Evolutionary conservation across 2,797 vertebrate species (phyloP), one percentile per base, ranked within the genome.

Genomic region (Austrolebias charrua): DNA sequence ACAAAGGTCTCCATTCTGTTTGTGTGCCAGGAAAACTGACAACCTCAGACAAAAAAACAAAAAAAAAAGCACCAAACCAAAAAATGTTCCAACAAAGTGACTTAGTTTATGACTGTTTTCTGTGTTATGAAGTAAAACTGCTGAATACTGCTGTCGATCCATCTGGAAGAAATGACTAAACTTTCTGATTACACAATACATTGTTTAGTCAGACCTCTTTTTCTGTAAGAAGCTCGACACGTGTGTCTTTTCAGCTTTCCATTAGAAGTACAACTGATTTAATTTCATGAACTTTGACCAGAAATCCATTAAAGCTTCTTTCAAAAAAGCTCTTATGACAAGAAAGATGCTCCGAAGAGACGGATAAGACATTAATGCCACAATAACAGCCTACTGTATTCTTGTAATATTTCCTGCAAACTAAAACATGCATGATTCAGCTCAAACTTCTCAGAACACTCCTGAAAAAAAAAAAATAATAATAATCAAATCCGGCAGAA

Each of bases 371-470:
- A 6, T 46, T 43, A 55, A 62, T 14, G 40, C 63, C 66, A 42
- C 19, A 57, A 64, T 54, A 75, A 77, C 71, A 74, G 57, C 47
- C 66, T 64, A n/a, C n/a, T n/a, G n/a, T n/a, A 66, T 79, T 69
- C 72, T 71, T 75, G 77, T 68, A 42, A 51, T 64, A 77, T 65
- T 77, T 61, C 54, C 55, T 48, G 51, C 28, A 2, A 6, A 73
- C 45, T 42, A 51, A 70, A 71, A 49, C 68, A 78, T 78, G 67
- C 73, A 79, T 71, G 71, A 73, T 67, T 75, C 79, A 71, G 52
- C 75, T 73, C 56, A 35, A 74, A 79, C 68, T 71, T 71, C 77
- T 77, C 80, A 63, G 71, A 83, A 35, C 33, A 7, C 33, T 9
- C 33, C 5, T 9, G 5, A 5, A 33, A 5, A 33, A 33, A 33